Conservation (phyloP, 2,797 vertebrate species). For the Ara ararauna region DNA sequence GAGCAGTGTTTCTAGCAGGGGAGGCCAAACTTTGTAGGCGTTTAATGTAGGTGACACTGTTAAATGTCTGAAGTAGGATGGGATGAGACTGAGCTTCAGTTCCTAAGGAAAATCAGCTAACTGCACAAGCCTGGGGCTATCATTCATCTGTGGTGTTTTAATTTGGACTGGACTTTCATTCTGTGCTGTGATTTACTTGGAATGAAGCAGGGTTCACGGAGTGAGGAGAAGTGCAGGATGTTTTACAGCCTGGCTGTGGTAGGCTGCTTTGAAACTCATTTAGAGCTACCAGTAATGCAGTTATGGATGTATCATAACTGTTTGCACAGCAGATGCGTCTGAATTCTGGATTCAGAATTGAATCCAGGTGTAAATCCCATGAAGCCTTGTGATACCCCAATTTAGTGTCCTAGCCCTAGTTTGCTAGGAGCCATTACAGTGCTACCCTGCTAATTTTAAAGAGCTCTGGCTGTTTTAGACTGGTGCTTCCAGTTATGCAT, state of each 20-base stretch:
- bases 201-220: background rate
- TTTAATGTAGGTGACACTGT: background rate
- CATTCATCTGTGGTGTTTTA: background rate
- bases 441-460: background rate
- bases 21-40: background rate
- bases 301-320: background rate
- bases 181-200: background rate
- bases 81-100: background rate
- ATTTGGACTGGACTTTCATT: background rate
- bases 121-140: background rate
- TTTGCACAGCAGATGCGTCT: fast-evolving
- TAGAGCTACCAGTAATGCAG: background rate
- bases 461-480: background rate
- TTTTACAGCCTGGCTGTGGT: slow-evolving; percentile 19
- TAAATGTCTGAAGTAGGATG: background rate
- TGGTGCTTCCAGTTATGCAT: background rate
- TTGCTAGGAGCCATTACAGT: background rate
- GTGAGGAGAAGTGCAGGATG: background rate
- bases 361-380: background rate
- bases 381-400: background rate
- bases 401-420: background rate
- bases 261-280: background rate
- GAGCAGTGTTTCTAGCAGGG: background rate
- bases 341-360: background rate
- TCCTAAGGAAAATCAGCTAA: background rate